These are phyloP conservation scores for Fulica atra DNA, from an alignment of 2,113 vertebrate species.

Conservation along the genomic window DNA sequence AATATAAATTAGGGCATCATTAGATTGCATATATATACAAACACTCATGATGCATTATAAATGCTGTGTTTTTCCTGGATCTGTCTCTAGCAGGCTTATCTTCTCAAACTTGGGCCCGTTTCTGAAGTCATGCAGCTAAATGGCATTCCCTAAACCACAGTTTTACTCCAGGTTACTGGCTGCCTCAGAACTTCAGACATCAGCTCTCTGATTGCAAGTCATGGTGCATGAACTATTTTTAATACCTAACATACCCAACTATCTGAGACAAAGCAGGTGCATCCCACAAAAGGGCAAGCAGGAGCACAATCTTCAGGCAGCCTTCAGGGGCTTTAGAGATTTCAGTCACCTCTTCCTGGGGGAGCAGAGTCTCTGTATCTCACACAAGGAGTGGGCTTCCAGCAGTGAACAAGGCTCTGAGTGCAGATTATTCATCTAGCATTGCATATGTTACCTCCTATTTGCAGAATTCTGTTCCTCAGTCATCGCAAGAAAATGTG, in stretches of 20 bases:
- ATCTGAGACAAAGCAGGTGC: neutral
- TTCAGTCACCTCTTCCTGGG: neutral
- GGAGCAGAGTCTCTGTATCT: neutral
- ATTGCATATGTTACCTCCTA: neutral
- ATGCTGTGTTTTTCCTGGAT: constrained; percentile 38
- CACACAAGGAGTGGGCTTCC: neutral
- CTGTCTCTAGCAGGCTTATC: constrained; percentile 25
- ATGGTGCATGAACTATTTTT: accelerated
- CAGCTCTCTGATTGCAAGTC: neutral
- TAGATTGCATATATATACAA: constrained; percentile 55
- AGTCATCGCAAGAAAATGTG: neutral
- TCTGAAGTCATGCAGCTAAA: neutral
- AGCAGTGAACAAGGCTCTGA: neutral
- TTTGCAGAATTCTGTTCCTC: neutral
- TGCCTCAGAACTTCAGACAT: neutral
- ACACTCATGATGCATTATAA: constrained; percentile 40
- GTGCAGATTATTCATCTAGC: neutral
- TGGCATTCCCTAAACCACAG: neutral
- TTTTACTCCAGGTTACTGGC: neutral
- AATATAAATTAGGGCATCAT: constrained; percentile 38
- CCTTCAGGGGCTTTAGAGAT: neutral
- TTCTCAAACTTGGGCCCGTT: neutral
- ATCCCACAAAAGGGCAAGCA: neutral
- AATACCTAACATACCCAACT: neutral
- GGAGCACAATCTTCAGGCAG: accelerated